These are phyloP conservation scores for Plebejus anna DNA, from an alignment of 2,888 invertebrate genomes.

Conservation along the genomic window DNA sequence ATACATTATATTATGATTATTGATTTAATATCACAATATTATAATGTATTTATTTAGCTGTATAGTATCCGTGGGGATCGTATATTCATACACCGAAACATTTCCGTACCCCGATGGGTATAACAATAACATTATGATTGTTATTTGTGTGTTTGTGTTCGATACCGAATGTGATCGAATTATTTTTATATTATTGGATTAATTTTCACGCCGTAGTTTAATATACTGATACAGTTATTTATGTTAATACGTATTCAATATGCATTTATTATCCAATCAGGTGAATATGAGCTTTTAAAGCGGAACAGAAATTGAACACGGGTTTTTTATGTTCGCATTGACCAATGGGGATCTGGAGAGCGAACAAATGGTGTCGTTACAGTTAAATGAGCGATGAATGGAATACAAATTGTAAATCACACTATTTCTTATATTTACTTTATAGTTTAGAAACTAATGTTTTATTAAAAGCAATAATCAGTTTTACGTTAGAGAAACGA, in stretches of 20 bases:
- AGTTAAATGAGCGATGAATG: conserved; percentile 3
- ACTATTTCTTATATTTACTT: background rate
- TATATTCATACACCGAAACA: background rate
- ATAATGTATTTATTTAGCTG: background rate
- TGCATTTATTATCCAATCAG: conserved; percentile 11
- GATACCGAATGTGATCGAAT: conserved; percentile 9
- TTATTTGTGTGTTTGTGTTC: conserved; percentile 3
- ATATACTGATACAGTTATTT: conserved; percentile 12
- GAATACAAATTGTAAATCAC: background rate
- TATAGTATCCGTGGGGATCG: background rate
- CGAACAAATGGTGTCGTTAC: background rate
- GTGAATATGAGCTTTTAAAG: conserved; percentile 16
- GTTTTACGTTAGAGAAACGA: background rate
- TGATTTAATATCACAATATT: background rate
- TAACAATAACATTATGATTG: conserved; percentile 16
- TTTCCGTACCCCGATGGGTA: conserved; percentile 9
- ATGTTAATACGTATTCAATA: conserved; percentile 12
- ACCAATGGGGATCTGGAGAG: background rate
- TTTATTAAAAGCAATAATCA: too few relatives aligned
- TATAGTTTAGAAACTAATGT: too few relatives aligned
- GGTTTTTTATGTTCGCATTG: background rate
- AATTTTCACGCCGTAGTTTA: background rate
- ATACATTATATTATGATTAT: too few relatives aligned
- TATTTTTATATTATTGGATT: conserved; percentile 15
- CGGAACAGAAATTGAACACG: background rate